Evolutionary conservation across 2,797 vertebrate genomes (phyloP).

Genomic region (Crossoptilon crossoptilon): DNA sequence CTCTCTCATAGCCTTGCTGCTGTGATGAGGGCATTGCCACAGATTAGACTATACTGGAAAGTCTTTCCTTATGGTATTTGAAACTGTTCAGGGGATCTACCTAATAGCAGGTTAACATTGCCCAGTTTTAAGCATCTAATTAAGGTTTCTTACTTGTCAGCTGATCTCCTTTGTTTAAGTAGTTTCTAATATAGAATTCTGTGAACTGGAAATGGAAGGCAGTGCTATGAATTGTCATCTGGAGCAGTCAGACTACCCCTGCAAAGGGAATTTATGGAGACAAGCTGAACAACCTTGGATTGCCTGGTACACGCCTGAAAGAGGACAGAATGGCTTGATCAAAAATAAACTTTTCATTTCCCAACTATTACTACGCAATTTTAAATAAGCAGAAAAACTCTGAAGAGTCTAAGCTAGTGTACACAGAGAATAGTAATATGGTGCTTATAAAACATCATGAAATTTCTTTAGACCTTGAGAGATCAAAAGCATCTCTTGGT

Average conservation of each 20-base stretch:
- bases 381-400: not conserved
- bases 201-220: not conserved
- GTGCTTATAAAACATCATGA: not conserved
- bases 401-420: not conserved
- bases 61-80: not conserved
- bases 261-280: not conserved
- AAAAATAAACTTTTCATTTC: not conserved
- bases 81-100: not conserved
- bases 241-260: not conserved
- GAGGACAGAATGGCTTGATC: not conserved
- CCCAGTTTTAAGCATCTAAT: not conserved
- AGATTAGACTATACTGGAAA: not conserved
- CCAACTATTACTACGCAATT: not conserved
- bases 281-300: not conserved
- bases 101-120: not conserved
- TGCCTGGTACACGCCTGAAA: not conserved
- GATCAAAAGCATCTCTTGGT: not conserved
- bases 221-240: not conserved
- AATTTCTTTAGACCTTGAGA: not conserved
- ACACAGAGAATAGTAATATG: not conserved
- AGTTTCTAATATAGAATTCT: not conserved
- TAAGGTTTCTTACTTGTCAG: not conserved
- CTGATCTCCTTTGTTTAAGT: not conserved
- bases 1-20: not conserved
- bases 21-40: not conserved